Conservation (phyloP, 2,113 vertebrate genomes). For the Steatornis caripensis region DNA sequence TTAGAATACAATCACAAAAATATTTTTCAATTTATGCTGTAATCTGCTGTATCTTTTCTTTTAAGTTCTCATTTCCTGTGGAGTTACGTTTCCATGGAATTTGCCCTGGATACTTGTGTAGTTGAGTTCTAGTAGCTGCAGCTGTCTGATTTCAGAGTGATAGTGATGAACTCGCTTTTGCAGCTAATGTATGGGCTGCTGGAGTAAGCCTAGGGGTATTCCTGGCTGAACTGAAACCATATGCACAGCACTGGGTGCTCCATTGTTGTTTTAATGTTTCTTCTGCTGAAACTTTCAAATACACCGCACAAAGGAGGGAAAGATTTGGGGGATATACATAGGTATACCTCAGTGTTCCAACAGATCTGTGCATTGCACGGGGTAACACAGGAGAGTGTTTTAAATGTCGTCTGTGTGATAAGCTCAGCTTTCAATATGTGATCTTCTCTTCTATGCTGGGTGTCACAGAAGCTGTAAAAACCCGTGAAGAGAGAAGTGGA, state of each 20-base stretch:
- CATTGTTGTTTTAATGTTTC: not conserved
- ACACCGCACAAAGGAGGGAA: not conserved
- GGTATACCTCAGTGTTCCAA: not conserved
- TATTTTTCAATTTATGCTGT: not conserved
- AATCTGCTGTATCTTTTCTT: not conserved
- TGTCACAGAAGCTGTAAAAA: not conserved
- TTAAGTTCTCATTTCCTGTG: not conserved
- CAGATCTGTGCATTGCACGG: not conserved
- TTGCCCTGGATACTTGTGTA: not conserved
- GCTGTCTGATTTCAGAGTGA: not conserved
- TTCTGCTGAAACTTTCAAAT: not conserved
- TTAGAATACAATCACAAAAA: not conserved
- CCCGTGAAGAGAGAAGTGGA: fast-evolving
- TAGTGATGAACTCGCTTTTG: not conserved
- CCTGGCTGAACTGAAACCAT: not conserved
- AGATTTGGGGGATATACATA: not conserved
- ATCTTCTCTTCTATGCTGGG: not conserved
- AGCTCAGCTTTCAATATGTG: not conserved
- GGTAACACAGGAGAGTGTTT: not conserved
- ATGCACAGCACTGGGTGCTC: not conserved
- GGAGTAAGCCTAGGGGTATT: not conserved
- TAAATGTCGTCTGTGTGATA: not conserved
- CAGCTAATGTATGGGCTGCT: not conserved
- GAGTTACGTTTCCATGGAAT: not conserved
- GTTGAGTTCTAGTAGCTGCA: not conserved